A percentile compares a stretch with the other conserved stretches of the same genome.
phyloP scores from a whole-genome alignment of 2,113 vertebrate species.

The Reinhardtius hippoglossoides region DNA sequence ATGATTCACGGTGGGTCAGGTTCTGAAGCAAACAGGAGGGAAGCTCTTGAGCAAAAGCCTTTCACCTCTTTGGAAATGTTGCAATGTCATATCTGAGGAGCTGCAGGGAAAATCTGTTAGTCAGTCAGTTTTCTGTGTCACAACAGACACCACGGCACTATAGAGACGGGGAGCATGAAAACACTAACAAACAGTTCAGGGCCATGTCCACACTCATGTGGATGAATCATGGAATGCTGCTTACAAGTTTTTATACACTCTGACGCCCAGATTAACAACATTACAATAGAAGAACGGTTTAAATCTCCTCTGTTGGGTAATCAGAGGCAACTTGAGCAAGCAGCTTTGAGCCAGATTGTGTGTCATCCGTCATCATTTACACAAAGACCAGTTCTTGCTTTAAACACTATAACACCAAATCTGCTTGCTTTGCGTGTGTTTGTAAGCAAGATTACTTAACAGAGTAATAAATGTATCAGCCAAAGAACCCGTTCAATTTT shows the following conservation, averaged over 20 bases:
- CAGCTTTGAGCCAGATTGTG: conserved; percentile 1
- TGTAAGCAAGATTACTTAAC: no score
- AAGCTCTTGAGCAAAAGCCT: conserved; percentile 41
- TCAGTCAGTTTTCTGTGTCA: background rate
- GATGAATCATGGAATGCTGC: conserved; percentile 9
- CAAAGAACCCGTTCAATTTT: no score
- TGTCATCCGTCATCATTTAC: conserved; percentile 4
- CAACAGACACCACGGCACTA: background rate
- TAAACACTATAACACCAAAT: no score
- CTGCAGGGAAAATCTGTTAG: background rate
- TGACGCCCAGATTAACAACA: background rate
- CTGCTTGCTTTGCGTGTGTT: no score
- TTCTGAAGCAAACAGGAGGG: conserved; percentile 30
- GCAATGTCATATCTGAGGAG: conserved; percentile 15
- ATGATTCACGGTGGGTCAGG: conserved; percentile 53
- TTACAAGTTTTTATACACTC: background rate
- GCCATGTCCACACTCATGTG: background rate
- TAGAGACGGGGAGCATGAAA: background rate
- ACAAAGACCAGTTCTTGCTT: background rate
- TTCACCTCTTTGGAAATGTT: conserved; percentile 44
- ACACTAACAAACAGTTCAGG: background rate
- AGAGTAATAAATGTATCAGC: no score
- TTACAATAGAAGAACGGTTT: background rate
- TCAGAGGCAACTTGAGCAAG: conserved; percentile 14
- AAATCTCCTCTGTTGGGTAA: conserved; percentile 6